These are phyloP conservation scores for Chaitophorus viminalis DNA, from an alignment of 2,888 invertebrate species.

Conservation along the genomic window DNA sequence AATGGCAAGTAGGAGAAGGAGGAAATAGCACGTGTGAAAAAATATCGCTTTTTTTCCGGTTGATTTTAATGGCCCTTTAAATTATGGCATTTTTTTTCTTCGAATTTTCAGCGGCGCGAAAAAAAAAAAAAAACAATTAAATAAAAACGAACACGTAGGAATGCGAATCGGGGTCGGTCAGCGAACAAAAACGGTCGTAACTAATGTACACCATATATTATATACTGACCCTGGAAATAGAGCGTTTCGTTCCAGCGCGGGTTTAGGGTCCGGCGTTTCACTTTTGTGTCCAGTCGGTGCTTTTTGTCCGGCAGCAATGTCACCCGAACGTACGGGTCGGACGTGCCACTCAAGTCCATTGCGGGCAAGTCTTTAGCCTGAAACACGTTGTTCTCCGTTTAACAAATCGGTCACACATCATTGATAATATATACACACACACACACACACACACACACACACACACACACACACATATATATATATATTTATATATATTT, in stretches of 20 bases:
- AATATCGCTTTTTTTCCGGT: not conserved
- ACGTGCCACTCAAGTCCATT: conserved; percentile 90
- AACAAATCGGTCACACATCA: not conserved
- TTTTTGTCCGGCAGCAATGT: conserved; percentile 91
- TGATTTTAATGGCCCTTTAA: not conserved
- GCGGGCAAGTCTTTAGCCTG: conserved; percentile 94
- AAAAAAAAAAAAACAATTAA: not conserved
- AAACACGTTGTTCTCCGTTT: conserved; percentile 65
- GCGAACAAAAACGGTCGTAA: not conserved
- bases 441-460: too few species aligned
- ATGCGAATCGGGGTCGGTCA: not conserved
- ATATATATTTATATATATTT: too few species aligned
- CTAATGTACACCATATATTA: not conserved
- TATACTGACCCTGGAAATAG: conserved; percentile 81
- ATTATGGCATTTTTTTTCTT: not conserved
- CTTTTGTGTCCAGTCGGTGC: conserved; percentile 91
- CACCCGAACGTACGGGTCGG: conserved; percentile 91
- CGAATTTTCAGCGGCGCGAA: not conserved
- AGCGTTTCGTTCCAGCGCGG: conserved; percentile 95
- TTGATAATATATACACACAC: too few species aligned
- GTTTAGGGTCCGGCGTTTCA: conserved; percentile 88
- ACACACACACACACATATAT: too few species aligned
- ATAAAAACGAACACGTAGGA: not conserved
- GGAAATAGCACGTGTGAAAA: not conserved
- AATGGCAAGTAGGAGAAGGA: not conserved